Evolutionary conservation across 1,140 invertebrate species (phyloP).

Genomic region (Sesamia nonagrioides): DNA sequence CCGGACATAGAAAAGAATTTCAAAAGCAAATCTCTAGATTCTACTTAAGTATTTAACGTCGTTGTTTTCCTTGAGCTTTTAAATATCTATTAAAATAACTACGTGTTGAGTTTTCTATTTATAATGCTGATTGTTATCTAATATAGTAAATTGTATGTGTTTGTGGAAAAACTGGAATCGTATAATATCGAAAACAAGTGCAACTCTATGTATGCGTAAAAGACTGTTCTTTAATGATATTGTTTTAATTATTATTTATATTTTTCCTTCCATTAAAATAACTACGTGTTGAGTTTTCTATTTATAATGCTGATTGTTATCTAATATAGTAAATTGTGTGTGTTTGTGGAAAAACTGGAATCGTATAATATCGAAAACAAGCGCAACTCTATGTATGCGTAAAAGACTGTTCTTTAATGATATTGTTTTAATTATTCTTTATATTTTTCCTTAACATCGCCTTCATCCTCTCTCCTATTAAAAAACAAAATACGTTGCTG

Average conservation of each 20-base stretch:
- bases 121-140: constrained; percentile 3
- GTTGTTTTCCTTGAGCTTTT: constrained; percentile 42
- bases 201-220: too few relatives aligned
- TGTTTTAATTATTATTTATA: too few relatives aligned
- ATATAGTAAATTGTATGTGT: neutral
- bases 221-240: too few relatives aligned
- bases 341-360: neutral
- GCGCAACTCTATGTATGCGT: too few relatives aligned
- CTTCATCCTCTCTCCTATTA: too few relatives aligned
- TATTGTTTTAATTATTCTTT: too few relatives aligned
- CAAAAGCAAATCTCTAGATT: constrained; percentile 47
- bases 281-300: constrained; percentile 14
- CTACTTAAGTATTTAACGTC: constrained; percentile 23
- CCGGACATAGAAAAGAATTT: constrained; percentile 61
- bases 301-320: constrained; percentile 9
- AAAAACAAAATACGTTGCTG: too few relatives aligned
- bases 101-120: constrained; percentile 18
- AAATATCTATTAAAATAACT: constrained; percentile 25
- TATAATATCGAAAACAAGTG: neutral
- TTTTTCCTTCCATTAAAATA: constrained; percentile 30
- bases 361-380: neutral
- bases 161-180: neutral
- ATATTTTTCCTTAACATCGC: too few relatives aligned
- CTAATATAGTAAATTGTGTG: neutral
- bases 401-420: too few relatives aligned